These are phyloP conservation scores for Potamilus streckersoni DNA, from an alignment of 1,140 invertebrate species.

Conservation along the genomic window DNA sequence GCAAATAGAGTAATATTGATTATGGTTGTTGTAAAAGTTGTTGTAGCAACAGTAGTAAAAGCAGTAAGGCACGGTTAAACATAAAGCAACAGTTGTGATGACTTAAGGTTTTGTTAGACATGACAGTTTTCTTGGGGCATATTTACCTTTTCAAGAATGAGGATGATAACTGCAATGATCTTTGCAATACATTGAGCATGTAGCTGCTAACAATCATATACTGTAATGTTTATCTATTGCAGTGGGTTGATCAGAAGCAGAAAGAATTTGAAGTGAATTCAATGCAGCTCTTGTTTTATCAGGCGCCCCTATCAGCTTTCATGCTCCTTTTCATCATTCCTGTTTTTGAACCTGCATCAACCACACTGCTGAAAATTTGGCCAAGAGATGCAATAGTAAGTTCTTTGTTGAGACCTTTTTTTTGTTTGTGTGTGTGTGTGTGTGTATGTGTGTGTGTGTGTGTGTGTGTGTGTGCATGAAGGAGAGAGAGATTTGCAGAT, in stretches of 20 bases:
- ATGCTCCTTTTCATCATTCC: slow-evolving; percentile 72
- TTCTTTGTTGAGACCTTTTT: background rate
- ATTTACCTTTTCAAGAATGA: too few species aligned
- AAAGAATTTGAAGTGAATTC: slow-evolving; percentile 76
- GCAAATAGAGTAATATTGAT: too few species aligned
- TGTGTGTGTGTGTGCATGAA: too few species aligned
- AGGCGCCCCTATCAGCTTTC: slow-evolving; percentile 74
- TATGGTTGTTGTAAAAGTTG: too few species aligned
- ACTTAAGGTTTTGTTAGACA: background rate
- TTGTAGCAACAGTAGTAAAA: too few species aligned
- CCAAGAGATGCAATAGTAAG: slow-evolving; percentile 69
- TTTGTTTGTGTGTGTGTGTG: too few species aligned
- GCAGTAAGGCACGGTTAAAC: too few species aligned
- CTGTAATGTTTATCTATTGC: slow-evolving; percentile 45
- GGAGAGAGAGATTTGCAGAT: background rate
- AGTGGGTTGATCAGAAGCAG: slow-evolving; percentile 76
- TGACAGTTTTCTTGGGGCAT: background rate
- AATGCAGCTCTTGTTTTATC: slow-evolving; percentile 76
- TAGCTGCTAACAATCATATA: too few species aligned
- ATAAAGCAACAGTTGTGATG: too few species aligned
- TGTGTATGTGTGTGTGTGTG: too few species aligned
- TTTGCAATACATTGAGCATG: too few species aligned
- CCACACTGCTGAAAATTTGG: slow-evolving; percentile 66
- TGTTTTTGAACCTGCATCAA: slow-evolving; percentile 70
- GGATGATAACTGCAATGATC: too few species aligned